Conservation (phyloP, 1,140 invertebrate species). For the Diorhabda sublineata region DNA sequence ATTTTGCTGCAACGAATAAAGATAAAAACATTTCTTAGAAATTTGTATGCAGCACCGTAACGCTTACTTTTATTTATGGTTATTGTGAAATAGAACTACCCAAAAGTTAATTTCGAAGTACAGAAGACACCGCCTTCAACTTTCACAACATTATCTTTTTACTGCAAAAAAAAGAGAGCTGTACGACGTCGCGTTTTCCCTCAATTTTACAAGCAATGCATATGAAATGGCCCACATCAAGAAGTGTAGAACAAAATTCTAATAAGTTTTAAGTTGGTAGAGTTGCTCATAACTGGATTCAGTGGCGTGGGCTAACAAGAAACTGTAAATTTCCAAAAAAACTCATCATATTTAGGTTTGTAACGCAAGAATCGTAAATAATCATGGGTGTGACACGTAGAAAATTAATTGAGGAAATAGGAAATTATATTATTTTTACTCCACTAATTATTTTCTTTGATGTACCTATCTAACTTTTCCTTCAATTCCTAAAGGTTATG, state of each 20-base stretch:
- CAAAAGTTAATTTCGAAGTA: background rate
- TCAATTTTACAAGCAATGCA: conserved; percentile 16
- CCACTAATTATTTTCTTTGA: no score
- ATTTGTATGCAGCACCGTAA: no score
- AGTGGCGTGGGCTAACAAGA: background rate
- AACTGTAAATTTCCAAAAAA: no score
- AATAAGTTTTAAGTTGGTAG: conserved; percentile 32
- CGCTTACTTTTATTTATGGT: background rate
- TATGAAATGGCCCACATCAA: conserved; percentile 20
- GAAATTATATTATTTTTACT: no score
- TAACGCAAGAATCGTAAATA: no score
- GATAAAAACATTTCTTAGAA: no score
- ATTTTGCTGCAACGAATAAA: no score
- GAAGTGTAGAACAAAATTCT: conserved; percentile 33
- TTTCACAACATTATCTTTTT: conserved; percentile 1
- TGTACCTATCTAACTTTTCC: no score
- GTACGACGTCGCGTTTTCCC: background rate
- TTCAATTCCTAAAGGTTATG: no score
- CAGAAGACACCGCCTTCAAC: background rate
- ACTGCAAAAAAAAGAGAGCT: conserved; percentile 3
- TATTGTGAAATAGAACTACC: background rate
- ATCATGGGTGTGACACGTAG: no score
- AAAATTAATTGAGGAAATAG: no score
- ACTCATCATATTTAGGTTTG: no score
- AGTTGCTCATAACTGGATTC: conserved; percentile 27